Evolutionary conservation across 2,797 vertebrate species (phyloP).

Genomic region (Numenius phaeopus): DNA sequence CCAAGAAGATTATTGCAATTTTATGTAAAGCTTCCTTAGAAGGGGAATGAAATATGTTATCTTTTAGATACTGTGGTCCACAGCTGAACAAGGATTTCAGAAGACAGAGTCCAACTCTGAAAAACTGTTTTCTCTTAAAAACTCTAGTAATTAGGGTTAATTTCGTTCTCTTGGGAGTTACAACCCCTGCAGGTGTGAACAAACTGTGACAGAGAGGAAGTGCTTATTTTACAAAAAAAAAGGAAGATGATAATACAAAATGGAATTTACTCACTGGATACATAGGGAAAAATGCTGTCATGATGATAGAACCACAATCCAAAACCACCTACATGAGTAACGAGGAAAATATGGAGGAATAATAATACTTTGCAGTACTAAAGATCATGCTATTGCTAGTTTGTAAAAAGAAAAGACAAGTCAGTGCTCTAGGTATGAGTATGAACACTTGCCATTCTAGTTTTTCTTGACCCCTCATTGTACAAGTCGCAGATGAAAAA

Average conservation of each 20-base stretch:
- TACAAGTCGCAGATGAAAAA: background rate
- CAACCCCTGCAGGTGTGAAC: background rate
- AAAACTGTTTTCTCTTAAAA: background rate
- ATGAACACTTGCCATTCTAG: background rate
- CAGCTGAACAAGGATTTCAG: background rate
- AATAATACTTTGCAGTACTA: background rate
- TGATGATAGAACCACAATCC: background rate
- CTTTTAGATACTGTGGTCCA: background rate
- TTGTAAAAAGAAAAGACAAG: background rate
- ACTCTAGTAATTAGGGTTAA: background rate
- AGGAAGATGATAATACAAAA: background rate
- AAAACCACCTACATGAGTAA: background rate
- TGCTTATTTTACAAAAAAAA: background rate
- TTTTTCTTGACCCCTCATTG: background rate
- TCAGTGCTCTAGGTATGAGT: accelerated
- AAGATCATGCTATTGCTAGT: background rate
- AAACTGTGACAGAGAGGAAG: background rate
- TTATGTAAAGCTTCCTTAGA: background rate
- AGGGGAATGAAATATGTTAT: background rate
- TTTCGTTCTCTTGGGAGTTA: background rate
- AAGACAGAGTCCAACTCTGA: background rate
- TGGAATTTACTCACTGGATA: background rate
- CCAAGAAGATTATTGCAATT: background rate
- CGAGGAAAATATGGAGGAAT: background rate
- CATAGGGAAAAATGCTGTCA: background rate